Base-by-base conservation (phyloP, 2,888 invertebrate genomes). In the Nemapogon koenigi region DNA sequence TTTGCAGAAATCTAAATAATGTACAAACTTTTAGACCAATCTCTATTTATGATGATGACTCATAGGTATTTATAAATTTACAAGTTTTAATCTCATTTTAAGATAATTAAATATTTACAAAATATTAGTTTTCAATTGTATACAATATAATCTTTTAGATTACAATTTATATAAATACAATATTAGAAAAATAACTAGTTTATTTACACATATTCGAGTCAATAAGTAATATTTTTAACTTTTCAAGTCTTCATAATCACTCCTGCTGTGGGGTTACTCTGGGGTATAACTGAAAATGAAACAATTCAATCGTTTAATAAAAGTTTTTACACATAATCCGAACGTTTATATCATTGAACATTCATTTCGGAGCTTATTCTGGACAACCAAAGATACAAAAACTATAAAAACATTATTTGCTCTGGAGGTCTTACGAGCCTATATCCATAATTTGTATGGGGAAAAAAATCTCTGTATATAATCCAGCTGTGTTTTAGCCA, bases 181-280 rank as follows among this genome's bases (percentile, higher is more conserved):
- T 16, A 16, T 72, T 75, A 70, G 72, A 73, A 73, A 72, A 68
- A 69, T 56, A 59, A 61, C 59, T 62, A 64, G 64, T 59, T 55
- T 75, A 75, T 75, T 66, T 73, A 76, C 76, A 76, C n/a, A n/a
- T 58, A 61, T 60, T 67, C 64, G 67, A 62, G 62, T 68, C 61
- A 60, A 57, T 57, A 53, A 54, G 48, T 47, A n/a, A n/a, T 56
- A 60, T 56, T 55, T 48, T 48, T 43, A 43, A 42, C 42, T 47
- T 46, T 45, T 46, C 46, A 31, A 14, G 15, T 58, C 44, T 41
- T 54, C 45, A 71, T 44, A 25, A 27, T 37, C 37, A 37, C 37
- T 79, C 78, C 52, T 76, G 81, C 71, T 83, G 83, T 52, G 81
- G 64, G 61, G 81, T 81, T 62, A 84, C 83, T 68, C 84, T 79